Base-by-base conservation (phyloP, 2,797 vertebrate species). In the Spinus olivaceus region DNA sequence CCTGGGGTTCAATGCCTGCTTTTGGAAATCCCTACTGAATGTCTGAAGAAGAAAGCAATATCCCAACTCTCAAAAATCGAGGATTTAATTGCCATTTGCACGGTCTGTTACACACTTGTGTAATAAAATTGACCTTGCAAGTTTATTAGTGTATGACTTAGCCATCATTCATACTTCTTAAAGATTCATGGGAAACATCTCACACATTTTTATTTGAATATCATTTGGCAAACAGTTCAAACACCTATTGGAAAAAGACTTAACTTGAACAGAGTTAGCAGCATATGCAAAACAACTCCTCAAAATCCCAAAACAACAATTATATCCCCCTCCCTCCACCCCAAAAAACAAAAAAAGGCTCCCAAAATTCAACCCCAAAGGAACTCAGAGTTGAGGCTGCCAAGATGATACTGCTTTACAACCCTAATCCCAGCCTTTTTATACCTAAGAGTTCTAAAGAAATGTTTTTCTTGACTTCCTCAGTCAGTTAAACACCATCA, bases 71-170 rank as follows among this genome's bases (percentile, higher is more conserved):
- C 6, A 46, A 24, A 92, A 79, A 8, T 0, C 3, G 53, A 85
- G n/a, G 33, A 32, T 88, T 91, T 94, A 91, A 77, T 94, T 91
- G 54, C 37, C 28, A n/a, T 70, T 94, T 95, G 28, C 39, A 60
- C 0, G 6, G 39, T 72, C 80, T 83, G n/a, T 81, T 85, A 56
- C 50, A 64, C 3, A 2, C 73, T 92, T 39, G 8, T 37, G 37
- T 44, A 76, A 86, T 81, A 92, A 86, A 96, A 86, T 85, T 87
- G 64, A 86, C 84, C 64, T 87, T 95, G 64, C 32, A 82, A 60
- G 49, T 82, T 91, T 85, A 80, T 61, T 77, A 37, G 47, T 64
- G 57, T 63, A 60, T 39, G 61, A 56, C 39, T 78, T 90, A 71
- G 19, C 50, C 32, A 71, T 92, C 44, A n/a, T 35, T 87, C 50